phyloP scores from a whole-genome alignment of 2,888 invertebrate species.

The Trilocha varians region DNA sequence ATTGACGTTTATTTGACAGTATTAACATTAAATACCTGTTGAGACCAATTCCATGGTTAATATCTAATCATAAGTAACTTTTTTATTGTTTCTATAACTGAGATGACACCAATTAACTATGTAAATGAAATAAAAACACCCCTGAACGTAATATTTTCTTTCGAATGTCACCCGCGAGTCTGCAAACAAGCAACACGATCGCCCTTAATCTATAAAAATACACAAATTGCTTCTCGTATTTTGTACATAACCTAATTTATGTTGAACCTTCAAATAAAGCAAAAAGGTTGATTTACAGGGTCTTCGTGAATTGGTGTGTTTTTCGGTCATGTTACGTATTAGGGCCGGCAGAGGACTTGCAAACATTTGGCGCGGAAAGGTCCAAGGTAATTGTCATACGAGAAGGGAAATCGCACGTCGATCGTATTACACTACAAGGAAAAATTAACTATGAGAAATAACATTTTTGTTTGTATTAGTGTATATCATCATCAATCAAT shows the following conservation, averaged over 20 bases:
- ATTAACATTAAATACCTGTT: too few species aligned
- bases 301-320: conserved; percentile 14
- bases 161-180: conserved; percentile 51
- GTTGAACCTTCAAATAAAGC: conserved; percentile 14
- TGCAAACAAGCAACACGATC: conserved; percentile 63
- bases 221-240: conserved; percentile 44
- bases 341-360: conserved; percentile 61
- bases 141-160: conserved; percentile 35
- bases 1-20: too few species aligned
- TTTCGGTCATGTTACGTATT: conserved; percentile 54
- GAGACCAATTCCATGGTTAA: too few species aligned
- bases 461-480: too few species aligned
- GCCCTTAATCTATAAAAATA: conserved; percentile 45
- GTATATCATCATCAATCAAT: too few species aligned
- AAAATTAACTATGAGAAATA: neutral
- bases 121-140: neutral
- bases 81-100: too few species aligned
- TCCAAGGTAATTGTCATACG: conserved; percentile 56
- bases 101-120: neutral
- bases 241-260: conserved; percentile 18
- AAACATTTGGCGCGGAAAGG: conserved; percentile 55
- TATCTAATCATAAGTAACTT: too few species aligned
- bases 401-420: conserved; percentile 40
- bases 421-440: conserved; percentile 7
- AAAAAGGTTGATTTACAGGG: conserved; percentile 4